Percentiles rank a stretch among this genome's conserved stretches.
phyloP scores from a whole-genome alignment of 2,113 vertebrate genomes.

The Romanogobio albipinnatus region DNA sequence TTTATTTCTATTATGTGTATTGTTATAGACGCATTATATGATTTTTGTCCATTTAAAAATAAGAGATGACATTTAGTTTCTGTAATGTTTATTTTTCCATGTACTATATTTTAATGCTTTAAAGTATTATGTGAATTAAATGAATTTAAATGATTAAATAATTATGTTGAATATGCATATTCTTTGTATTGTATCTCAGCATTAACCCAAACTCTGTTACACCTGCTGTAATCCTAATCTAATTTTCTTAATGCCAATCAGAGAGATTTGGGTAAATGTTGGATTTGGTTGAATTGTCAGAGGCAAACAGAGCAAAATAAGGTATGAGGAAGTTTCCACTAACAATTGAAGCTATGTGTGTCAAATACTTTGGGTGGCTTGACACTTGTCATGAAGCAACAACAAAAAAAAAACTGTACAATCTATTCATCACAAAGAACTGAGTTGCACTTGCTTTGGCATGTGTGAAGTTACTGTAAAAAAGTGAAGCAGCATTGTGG shows the following conservation, averaged over 20 bases:
- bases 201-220: constrained; percentile 69
- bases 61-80: neutral
- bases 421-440: neutral
- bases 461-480: neutral
- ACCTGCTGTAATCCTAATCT: constrained; percentile 70
- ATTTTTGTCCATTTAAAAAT: neutral
- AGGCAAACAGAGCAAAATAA: neutral
- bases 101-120: constrained; percentile 60
- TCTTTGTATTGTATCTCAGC: constrained; percentile 45
- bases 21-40: neutral
- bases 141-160: neutral
- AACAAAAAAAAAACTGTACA: neutral
- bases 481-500: neutral
- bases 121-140: neutral
- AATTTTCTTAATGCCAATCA: constrained; percentile 67
- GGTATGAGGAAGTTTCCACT: constrained; percentile 10
- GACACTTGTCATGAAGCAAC: neutral
- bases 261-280: constrained; percentile 47
- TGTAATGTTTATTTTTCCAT: neutral
- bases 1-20: constrained; percentile 2
- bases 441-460: neutral
- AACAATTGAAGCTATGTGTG: neutral
- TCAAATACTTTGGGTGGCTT: neutral
- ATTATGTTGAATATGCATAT: constrained; percentile 14
- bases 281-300: constrained; percentile 20